Conservation (phyloP, 2,797 vertebrate genomes). For the Peromyscus attwateri region DNA sequence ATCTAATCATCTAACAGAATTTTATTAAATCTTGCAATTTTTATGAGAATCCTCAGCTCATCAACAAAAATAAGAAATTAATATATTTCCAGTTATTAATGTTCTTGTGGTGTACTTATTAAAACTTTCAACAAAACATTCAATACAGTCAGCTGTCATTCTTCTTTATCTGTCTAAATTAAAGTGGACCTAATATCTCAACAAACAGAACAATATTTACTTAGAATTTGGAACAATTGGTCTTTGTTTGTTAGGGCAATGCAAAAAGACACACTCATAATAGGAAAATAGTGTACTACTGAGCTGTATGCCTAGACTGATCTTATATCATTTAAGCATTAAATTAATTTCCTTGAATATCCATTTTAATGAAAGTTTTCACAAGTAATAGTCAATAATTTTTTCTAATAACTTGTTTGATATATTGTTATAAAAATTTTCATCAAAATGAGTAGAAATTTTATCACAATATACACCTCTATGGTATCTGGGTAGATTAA, state of each 20-base stretch:
- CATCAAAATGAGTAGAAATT: not conserved
- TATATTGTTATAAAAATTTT: not conserved
- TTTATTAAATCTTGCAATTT: slow-evolving; percentile 15
- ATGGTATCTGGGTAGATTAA: not conserved
- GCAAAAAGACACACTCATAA: not conserved
- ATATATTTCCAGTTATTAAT: slow-evolving; percentile 4
- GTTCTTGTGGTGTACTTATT: not conserved
- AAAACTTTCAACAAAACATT: not conserved
- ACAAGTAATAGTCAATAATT: not conserved
- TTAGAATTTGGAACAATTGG: slow-evolving; percentile 21
- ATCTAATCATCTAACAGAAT: slow-evolving; percentile 1
- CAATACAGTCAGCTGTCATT: not conserved
- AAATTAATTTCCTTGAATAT: not conserved
- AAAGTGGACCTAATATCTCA: not conserved
- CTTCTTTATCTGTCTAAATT: slow-evolving; percentile 50
- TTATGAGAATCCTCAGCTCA: not conserved
- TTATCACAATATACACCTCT: not conserved
- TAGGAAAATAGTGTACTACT: not conserved
- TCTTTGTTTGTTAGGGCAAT: not conserved
- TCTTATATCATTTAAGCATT: not conserved
- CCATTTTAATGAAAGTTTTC: not conserved
- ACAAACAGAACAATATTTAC: slow-evolving; percentile 29
- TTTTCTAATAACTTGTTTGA: not conserved
- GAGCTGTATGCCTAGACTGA: not conserved
- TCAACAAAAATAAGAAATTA: slow-evolving; percentile 33